Evolutionary conservation across 2,888 invertebrate species (phyloP), one percentile per base, ranked within the genome.

Genomic region (Cordilura impudica): DNA sequence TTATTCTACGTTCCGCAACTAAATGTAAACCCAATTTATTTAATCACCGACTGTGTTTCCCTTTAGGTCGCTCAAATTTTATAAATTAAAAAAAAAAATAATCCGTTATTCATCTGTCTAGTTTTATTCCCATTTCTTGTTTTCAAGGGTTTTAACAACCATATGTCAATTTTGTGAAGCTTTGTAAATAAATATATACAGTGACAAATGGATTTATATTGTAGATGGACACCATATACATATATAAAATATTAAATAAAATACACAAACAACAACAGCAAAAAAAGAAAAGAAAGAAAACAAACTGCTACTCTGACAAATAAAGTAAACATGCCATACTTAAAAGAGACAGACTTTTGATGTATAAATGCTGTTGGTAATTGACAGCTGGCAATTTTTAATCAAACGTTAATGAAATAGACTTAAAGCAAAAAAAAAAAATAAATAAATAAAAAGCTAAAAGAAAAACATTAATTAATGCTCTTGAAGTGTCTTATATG

Each of bases 361-460:
- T 70, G 75, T 63, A 56, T 49, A 67, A 71, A 56, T 79, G 45
- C 63, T 60, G 54, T 61, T 63, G 61, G 35, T 75, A 79, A 75
- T 79, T 75, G 78, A 71, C 78, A 79, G 78, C 66, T 70, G 71
- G 51, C 61, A 67, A 71, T 74, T 78, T 78, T 79, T 79, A 79
- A 79, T 79, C 78, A 71, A 79, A 63, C 54, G 49, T 19, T 47
- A 79, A 58, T 49, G 35, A 61, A 75, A 78, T 54, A 29, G 45
- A 7, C 18, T 29, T 47, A 53, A 14, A 18, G 21, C 6, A 43
- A 29, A 49, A 49, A 7, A 54, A 56, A 54, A 12, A 35, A 23
- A 58, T 21, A 65, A 39, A 58, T 14, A 31, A 12, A 4, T n/a
- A 63, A 29, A 61, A 26, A n/a, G 2, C 45, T 51, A 53, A 8